Conservation (phyloP, 2,888 invertebrate species). For the Eudasyphora cyanicolor region DNA sequence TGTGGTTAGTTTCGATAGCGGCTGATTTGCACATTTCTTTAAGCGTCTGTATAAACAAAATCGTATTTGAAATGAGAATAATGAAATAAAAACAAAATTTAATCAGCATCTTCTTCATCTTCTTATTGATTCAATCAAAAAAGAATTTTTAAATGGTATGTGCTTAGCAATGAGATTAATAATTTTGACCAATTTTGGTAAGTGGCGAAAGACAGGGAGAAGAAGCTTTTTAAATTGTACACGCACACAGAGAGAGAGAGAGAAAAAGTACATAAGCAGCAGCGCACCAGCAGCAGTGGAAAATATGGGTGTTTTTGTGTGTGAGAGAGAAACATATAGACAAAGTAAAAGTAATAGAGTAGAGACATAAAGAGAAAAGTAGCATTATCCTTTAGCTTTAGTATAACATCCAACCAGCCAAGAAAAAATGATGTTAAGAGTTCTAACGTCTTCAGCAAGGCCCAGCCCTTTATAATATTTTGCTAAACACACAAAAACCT, state of each 20-base stretch:
- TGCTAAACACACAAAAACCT: not conserved
- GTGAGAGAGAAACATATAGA: no score
- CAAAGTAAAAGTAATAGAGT: constrained; percentile 34
- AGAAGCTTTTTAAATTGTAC: constrained; percentile 14
- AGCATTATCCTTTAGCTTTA: constrained; percentile 29
- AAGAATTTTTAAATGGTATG: constrained; percentile 24
- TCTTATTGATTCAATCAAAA: constrained; percentile 46
- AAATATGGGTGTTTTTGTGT: constrained; percentile 43
- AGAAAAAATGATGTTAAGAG: constrained; percentile 22
- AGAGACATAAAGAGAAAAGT: constrained; percentile 39
- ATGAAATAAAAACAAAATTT: constrained; percentile 71
- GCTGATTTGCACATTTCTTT: constrained; percentile 78
- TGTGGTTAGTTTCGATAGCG: constrained; percentile 69
- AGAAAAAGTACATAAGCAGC: constrained; percentile 61
- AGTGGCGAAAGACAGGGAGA: constrained; percentile 26
- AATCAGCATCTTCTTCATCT: constrained; percentile 68
- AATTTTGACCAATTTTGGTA: constrained; percentile 48
- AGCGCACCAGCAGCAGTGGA: constrained; percentile 59
- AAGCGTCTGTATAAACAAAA: constrained; percentile 78
- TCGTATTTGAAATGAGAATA: constrained; percentile 69
- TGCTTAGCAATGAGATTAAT: constrained; percentile 34
- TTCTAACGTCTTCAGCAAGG: not conserved
- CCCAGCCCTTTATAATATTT: not conserved
- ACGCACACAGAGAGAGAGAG: constrained; percentile 44
- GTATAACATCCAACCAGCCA: constrained; percentile 38